A percentile compares a stretch with the other conserved stretches of the same genome.
These are phyloP conservation scores for Caiman crocodilus DNA, from an alignment of 2,797 vertebrate species.

Conservation along the genomic window DNA sequence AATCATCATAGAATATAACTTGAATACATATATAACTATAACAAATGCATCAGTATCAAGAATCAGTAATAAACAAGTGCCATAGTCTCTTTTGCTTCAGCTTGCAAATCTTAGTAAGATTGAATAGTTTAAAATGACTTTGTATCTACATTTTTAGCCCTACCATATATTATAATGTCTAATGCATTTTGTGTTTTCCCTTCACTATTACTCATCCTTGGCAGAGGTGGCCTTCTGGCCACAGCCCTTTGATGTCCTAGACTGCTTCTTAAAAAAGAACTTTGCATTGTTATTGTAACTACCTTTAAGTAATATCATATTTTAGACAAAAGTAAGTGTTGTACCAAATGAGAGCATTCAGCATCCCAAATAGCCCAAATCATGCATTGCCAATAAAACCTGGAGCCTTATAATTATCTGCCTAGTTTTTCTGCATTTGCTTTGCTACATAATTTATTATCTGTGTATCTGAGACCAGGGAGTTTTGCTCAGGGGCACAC, in stretches of 20 bases:
- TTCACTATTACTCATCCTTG: background rate
- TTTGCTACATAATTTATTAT: slow-evolving; percentile 13
- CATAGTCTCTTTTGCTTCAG: background rate
- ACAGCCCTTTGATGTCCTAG: background rate
- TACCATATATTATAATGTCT: background rate
- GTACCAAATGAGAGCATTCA: background rate
- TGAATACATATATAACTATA: background rate
- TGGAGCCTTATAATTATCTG: background rate
- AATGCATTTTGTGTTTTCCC: background rate
- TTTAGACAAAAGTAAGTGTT: background rate
- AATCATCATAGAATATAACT: background rate
- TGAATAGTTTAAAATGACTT: background rate
- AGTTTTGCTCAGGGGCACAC: background rate
- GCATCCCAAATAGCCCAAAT: background rate
- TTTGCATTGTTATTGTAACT: background rate
- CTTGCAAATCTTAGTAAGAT: background rate
- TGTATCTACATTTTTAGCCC: too few relatives aligned
- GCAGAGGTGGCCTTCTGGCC: background rate
- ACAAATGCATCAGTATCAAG: background rate
- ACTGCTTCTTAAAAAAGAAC: background rate
- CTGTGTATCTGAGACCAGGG: background rate
- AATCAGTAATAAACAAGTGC: background rate
- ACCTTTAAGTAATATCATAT: background rate
- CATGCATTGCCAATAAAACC: background rate
- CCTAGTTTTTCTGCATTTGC: background rate